Base-by-base conservation (phyloP, 2,888 invertebrate species). In the Loripinus fragilis region DNA sequence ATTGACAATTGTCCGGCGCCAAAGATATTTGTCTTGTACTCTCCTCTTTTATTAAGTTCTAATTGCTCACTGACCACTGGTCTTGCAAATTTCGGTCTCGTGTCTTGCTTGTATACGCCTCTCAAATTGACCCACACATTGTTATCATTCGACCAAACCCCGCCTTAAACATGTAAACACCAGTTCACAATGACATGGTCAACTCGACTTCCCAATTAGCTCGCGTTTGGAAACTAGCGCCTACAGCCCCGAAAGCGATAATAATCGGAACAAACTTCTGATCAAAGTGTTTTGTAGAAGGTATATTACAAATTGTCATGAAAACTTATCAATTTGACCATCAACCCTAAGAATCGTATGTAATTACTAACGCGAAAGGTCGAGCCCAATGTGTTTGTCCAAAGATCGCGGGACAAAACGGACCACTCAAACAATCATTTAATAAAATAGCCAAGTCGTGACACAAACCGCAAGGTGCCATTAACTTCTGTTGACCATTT, bases 291-390 rank as follows among this genome's bases (percentile, higher is more conserved):
- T 80, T 73, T 74, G 64, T 45, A 77, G 64, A 55, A 69, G 79
- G 74, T 84, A 81, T 84, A 84, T 84, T 84, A 84, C 84, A 80
- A 80, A 79, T 77, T 80, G 76, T 76, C 81, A 81, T 81, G 84
- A 78, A 78, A 77, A 73, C 77, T 78, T 84, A 84, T 84, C 84
- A 80, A 71, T 81, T 71, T 67, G 52, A 64, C 50, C 66, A 84
- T 84, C 84, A 78, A 48, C 55, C 78, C 65, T 66, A 79, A 81
- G 84, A 84, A 84, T 84, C 71, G 79, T 55, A 60, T 70, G 78
- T 84, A 84, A 84, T 84, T 84, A 74, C 76, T 33, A 74, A 67
- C 72, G 79, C 79, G 74, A 78, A 35, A 70, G 77, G 79, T 76
- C 81, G 80, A 74, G 71, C 77, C 75, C 76, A 76, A 67, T 75